Base-by-base conservation (phyloP, 2,888 invertebrate genomes). In the Heliconius sara region DNA sequence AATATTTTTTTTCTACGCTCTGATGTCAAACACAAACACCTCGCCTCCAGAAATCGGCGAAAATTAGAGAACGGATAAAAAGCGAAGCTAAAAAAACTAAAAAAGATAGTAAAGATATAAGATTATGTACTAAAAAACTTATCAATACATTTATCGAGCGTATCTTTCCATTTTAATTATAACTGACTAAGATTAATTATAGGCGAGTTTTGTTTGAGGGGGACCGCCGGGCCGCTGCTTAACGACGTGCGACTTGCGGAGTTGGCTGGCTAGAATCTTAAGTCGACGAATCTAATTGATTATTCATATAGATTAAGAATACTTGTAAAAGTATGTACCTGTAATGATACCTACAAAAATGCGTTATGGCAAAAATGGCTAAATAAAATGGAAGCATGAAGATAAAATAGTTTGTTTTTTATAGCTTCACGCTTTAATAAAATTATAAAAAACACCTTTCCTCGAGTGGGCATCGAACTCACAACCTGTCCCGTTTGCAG, bases 131-230 rank as follows among this genome's bases (percentile, higher is more conserved):
- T 43, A 16, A 68, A n/a, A 30, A 68, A n/a, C 19, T 68, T 68
- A 39, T 39, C 43, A 68, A 25, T 43, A 39, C 3, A 7, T n/a
- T 68, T 68, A 68, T 68, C 39, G 43, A 39, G 68, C 68, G 43
- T 68, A 68, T 68, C 68, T 70, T 70, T 70, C 25, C 25, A 43
- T 70, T 70, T 70, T 70, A 43, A 70, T 70, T 43, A 70, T 70
- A 39, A 39, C 67, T 70, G 43, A 70, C 70, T 70, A 47, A 25
- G 70, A 70, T 70, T 70, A 43, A 70, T 70, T 70, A 70, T 70
- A 47, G 70, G 25, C 43, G 25, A 27, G 43, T 4, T 68, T 39
- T 13, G 43, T 70, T 70, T 43, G 16, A 70, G 43, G 39, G 34
- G 39, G 43, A 25, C 52, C 39, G 39, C 39, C 39, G 39, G 10